A percentile compares a stretch with the other conserved stretches of the same genome.
Conservation (phyloP, 2,113 vertebrate species). For the Sceloporus tristichus region DNA sequence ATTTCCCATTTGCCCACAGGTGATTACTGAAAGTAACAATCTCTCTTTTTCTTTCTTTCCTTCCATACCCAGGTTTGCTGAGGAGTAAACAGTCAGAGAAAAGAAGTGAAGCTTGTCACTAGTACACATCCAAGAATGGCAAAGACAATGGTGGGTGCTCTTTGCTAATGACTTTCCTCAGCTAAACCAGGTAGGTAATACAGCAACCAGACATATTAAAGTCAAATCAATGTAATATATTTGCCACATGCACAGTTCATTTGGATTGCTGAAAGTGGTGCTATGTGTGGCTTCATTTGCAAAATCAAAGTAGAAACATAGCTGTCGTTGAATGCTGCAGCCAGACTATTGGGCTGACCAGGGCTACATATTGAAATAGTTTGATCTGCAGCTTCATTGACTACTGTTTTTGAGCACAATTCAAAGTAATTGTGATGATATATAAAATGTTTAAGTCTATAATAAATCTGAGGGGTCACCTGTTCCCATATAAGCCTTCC, state of each 20-base stretch:
- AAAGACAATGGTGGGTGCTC: too few relatives aligned
- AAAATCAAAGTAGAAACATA: neutral
- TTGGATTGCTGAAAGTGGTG: neutral
- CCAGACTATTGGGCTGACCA: neutral
- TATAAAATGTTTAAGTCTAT: neutral
- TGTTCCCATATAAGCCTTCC: neutral
- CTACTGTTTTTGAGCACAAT: neutral
- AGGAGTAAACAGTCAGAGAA: neutral
- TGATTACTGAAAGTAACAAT: conserved; percentile 9
- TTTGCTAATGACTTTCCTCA: too few relatives aligned
- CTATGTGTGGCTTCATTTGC: neutral
- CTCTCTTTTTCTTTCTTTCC: conserved; percentile 24
- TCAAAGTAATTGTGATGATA: neutral
- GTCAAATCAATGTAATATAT: neutral
- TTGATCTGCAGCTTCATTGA: neutral
- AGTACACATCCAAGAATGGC: neutral
- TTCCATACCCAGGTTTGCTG: fast-evolving
- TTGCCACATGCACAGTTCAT: neutral
- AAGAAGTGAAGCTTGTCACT: neutral
- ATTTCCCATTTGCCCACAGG: conserved; percentile 42
- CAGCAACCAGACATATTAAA: neutral
- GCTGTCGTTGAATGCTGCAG: neutral
- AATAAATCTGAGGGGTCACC: neutral
- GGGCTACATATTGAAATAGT: neutral
- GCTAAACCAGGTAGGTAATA: neutral